Evolutionary conservation across 2,797 vertebrate genomes (phyloP).

Genomic region (Nannoperca obscura): DNA sequence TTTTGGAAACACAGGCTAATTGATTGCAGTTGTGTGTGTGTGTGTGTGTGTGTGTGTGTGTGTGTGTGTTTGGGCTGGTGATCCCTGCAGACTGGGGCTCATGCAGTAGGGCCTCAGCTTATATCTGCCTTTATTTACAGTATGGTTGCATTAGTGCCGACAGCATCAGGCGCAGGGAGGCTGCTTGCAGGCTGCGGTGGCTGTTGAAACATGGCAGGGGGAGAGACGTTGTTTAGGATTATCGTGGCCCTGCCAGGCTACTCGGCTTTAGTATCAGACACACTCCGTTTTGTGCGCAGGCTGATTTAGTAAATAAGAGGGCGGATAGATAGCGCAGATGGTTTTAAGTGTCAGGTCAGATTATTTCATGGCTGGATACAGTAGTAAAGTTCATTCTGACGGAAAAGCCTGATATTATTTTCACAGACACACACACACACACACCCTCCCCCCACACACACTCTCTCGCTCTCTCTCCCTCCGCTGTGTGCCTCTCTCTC

Average conservation of each 20-base stretch:
- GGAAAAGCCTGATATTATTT: slow-evolving; percentile 98
- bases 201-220: slow-evolving; percentile 38
- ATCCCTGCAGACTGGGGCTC: slow-evolving; percentile 17
- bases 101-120: background rate
- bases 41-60: slow-evolving; percentile 16
- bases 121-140: slow-evolving; percentile 31
- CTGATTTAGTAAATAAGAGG: slow-evolving; percentile 96
- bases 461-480: slow-evolving; percentile 73
- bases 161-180: slow-evolving; percentile 16
- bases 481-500: slow-evolving; percentile 86
- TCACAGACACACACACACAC: slow-evolving; percentile 85
- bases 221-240: slow-evolving; percentile 61
- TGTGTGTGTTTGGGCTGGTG: background rate
- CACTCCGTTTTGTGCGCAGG: slow-evolving; percentile 91
- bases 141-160: slow-evolving; percentile 2
- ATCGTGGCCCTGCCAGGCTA: slow-evolving; percentile 76
- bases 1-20: slow-evolving; percentile 32
- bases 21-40: slow-evolving; percentile 9
- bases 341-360: slow-evolving; percentile 99
- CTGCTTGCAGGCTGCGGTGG: slow-evolving; percentile 16
- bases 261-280: slow-evolving; percentile 94
- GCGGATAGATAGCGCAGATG: slow-evolving; percentile 99
- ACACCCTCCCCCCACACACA: slow-evolving; percentile 71
- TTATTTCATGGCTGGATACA: slow-evolving; percentile 97
- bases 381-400: slow-evolving; percentile 96